Base-by-base conservation (phyloP, 2,113 vertebrate genomes). In the Silurus glanis region DNA sequence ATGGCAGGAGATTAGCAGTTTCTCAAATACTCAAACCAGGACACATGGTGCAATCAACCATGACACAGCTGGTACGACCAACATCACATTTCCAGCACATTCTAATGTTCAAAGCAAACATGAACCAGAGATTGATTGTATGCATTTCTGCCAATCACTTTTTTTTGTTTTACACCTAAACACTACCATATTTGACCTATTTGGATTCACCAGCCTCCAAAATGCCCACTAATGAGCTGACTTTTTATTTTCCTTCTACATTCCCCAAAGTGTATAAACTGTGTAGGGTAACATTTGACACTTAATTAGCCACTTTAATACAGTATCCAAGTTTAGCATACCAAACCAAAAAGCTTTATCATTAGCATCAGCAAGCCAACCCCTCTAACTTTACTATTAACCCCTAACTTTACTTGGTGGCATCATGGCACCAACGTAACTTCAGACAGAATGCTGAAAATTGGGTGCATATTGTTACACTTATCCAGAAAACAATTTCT, bases 271-370 rank as follows among this genome's bases (percentile, higher is more conserved):
- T 79, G 53, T 56, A 37, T 28, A 25, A 37, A 79, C 76, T 58
- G 16, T 79, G 1, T 79, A 58, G 53, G 5, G 53, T 10, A 19
- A 79, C 25, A 9, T 55, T 79, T 19, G 55, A 21, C n/a, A 58
- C 3, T 79, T 79, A 79, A 79, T 58, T 79, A 79, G 51, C 51
- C 28, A 25, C 14, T 79, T 79, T 79, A 79, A 79, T 58, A 4
- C n/a, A 28, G 53, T 10, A 16, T 79, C n/a, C 28, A 25, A 47
- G 25, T 79, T 79, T 49, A 21, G 25, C 17, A 19, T 37, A 80
- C 17, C 16, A 28, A 80, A 79, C 76, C 76, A 37, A 16, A 58
- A 58, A 37, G 17, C 25, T 19, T 80, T 21, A 58, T 58, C 56
- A 45, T 80, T 45, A 80, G 78, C 78, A 59, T 59, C 16, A 59